Base-by-base conservation (phyloP, 2,888 invertebrate genomes). In the Drepanosiphum platanoidis region DNA sequence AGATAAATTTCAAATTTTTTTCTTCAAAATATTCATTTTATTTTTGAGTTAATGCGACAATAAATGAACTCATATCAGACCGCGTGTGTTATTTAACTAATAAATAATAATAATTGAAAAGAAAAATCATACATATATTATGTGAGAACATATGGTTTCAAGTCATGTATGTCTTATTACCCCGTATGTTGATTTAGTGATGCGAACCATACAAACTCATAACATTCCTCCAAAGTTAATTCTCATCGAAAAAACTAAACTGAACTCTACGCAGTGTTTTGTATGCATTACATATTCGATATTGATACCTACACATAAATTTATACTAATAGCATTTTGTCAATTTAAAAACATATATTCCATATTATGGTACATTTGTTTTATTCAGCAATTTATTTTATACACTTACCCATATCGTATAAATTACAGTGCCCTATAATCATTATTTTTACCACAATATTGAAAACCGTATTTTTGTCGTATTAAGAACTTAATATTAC, bases 141-240 rank as follows among this genome's bases (percentile, higher is more conserved):
- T 70, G 71, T 4, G n/a, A 61, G 61, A n/a, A 71, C 81, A 81
- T 61, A 18, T 81, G 81, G 71, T 61, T 72, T 72, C 32, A 72
- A 81, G 81, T 61, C 58, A n/a, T 30, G 15, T n/a, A n/a, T n/a
- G n/a, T n/a, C n/a, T n/a, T n/a, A n/a, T n/a, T n/a, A n/a, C n/a
- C 30, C 39, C 5, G 27, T 61, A 22, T 81, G 61, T 81, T 81
- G 39, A 39, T 61, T 81, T 61, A 42, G 39, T 36, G 58, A 80
- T 36, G 36, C 1, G 13, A 58, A 61, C 58, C 11, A 42, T 61
- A 32, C 61, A 71, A 71, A 81, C 79, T 39, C 15, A 32, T 22
- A 61, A 58, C 30, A 61, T 42, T 81, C 22, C 39, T 58, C 39
- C 39, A 32, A 70, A 18, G 39, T 61, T 39, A 42, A 61, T 71